Evolutionary conservation across 2,888 invertebrate genomes (phyloP).

Genomic region (Pantelozetes paolii): DNA sequence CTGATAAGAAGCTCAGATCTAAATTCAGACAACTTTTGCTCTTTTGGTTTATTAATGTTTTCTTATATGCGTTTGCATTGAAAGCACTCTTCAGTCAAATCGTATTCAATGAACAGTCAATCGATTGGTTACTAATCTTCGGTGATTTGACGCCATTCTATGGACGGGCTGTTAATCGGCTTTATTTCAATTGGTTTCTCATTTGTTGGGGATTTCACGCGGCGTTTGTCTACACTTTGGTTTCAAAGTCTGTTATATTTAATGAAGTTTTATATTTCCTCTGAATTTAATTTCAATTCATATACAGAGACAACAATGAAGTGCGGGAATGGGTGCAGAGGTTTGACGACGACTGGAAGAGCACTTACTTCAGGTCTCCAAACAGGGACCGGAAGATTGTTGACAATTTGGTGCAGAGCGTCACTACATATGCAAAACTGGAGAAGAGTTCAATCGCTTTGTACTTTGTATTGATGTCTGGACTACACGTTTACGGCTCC

Average conservation of each 20-base stretch:
- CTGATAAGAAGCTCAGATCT: background rate
- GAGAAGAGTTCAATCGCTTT: background rate
- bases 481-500: background rate
- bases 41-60: background rate
- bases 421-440: background rate
- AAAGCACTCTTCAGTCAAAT: background rate
- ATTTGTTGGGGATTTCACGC: conserved; percentile 32
- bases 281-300: background rate
- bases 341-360: conserved; percentile 7
- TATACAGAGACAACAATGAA: background rate
- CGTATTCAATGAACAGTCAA: background rate
- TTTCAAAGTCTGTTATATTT: conserved; percentile 11
- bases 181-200: conserved; percentile 26
- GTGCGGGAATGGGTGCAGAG: background rate
- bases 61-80: background rate
- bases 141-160: conserved; percentile 31
- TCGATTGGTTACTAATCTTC: background rate
- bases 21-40: background rate
- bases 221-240: conserved; percentile 23
- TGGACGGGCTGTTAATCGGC: conserved; percentile 31
- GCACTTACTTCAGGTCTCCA: background rate
- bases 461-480: background rate
- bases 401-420: background rate
- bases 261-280: background rate
- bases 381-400: background rate